A percentile compares a stretch with the other conserved stretches of the same genome.
These are phyloP conservation scores for Leucoraja erinaceus DNA, from an alignment of 2,113 vertebrate species.

Conservation along the genomic window DNA sequence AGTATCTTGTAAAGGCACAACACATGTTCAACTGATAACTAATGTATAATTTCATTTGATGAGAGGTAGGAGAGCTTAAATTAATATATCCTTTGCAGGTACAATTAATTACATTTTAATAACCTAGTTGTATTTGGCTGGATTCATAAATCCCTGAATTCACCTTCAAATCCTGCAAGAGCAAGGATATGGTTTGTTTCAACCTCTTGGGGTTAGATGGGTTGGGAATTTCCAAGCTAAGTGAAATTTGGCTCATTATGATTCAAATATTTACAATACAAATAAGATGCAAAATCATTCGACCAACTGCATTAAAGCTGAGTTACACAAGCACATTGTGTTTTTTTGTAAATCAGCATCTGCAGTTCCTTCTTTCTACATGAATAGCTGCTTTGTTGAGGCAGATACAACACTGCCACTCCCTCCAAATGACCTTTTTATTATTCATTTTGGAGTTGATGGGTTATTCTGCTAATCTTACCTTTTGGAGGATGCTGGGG, in stretches of 20 bases:
- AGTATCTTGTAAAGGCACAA: background rate
- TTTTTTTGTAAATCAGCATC: too few species aligned
- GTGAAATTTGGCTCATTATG: background rate
- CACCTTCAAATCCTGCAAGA: background rate
- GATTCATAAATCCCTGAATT: background rate
- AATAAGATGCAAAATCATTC: background rate
- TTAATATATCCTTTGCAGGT: background rate
- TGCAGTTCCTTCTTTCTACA: too few species aligned
- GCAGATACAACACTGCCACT: background rate
- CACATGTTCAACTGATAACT: background rate
- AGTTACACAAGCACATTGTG: too few species aligned
- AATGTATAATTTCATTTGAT: background rate
- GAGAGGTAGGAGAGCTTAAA: background rate
- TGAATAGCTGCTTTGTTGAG: background rate
- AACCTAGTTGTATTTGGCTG: background rate
- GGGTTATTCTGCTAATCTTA: too few species aligned
- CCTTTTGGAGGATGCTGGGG: too few species aligned
- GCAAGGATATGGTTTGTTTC: background rate
- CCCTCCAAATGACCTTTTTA: background rate
- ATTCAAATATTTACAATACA: background rate
- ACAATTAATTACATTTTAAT: background rate
- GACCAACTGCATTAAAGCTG: background rate
- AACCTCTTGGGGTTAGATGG: background rate
- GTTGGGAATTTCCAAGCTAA: background rate
- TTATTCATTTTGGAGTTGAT: too few species aligned